Evolutionary conservation across 2,797 vertebrate species (phyloP).

Genomic region (Brotula barbata): DNA sequence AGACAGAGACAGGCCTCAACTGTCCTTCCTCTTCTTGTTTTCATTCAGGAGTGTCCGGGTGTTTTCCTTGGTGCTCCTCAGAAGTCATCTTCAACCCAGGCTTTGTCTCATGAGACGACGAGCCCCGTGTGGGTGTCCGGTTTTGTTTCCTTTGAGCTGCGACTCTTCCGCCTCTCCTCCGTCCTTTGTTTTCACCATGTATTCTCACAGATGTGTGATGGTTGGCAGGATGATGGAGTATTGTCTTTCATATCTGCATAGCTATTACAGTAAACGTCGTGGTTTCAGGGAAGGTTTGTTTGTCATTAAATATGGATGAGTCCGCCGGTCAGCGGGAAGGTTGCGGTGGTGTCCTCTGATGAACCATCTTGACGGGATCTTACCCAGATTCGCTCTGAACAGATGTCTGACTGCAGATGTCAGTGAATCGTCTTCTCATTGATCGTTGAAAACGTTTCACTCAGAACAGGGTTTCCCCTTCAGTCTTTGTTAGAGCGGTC

Average conservation of each 20-base stretch:
- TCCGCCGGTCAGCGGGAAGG: constrained; percentile 6
- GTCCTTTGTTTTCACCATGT: constrained; percentile 37
- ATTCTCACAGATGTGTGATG: constrained; percentile 57
- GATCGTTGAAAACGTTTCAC: not conserved
- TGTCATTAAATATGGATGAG: constrained; percentile 36
- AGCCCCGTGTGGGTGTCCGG: constrained; percentile 10
- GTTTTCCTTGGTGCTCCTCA: constrained; percentile 47
- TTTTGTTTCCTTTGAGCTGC: constrained; percentile 37
- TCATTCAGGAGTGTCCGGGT: constrained; percentile 9
- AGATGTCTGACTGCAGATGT: not conserved
- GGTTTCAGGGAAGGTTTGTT: constrained; percentile 29
- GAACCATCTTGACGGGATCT: not conserved
- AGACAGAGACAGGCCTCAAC: not conserved
- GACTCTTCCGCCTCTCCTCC: constrained; percentile 29
- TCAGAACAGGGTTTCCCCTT: not conserved
- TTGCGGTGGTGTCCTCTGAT: constrained; percentile 11
- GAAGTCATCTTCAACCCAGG: constrained; percentile 9
- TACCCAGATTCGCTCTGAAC: not conserved
- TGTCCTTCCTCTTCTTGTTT: constrained; percentile 45
- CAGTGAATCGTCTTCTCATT: not conserved
- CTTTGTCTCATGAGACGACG: constrained; percentile 33
- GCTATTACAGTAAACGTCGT: constrained; percentile 26
- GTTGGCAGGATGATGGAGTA: constrained; percentile 36
- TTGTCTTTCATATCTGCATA: constrained; percentile 48
- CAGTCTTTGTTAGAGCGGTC: constrained; percentile 11